Evolutionary conservation across 2,888 invertebrate genomes (phyloP).

Genomic region (Ichneumoninae sp.): DNA sequence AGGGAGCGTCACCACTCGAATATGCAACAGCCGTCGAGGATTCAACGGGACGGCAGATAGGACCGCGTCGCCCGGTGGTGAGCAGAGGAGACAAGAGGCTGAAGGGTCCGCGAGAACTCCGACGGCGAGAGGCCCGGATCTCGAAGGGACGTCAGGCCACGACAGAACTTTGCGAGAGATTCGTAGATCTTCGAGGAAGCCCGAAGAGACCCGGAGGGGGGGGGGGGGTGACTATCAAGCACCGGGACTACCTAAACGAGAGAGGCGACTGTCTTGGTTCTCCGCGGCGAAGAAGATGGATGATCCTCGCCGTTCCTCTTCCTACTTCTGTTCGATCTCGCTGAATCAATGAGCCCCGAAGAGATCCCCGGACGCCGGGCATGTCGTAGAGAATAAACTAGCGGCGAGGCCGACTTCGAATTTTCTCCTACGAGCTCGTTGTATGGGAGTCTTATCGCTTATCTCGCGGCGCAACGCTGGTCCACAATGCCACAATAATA

Average conservation of each 20-base stretch:
- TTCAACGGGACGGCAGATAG: background rate
- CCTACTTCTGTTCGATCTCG: constrained; percentile 22
- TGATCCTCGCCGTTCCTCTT: constrained; percentile 51
- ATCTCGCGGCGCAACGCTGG: constrained; percentile 45
- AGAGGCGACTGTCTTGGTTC: constrained; percentile 32
- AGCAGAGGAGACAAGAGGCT: constrained; percentile 40
- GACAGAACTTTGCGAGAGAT: constrained; percentile 54
- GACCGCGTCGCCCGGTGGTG: background rate
- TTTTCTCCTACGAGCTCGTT: background rate
- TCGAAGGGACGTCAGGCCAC: constrained; percentile 48
- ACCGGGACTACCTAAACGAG: constrained; percentile 13
- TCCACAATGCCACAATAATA: constrained; percentile 55
- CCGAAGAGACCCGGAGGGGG: background rate
- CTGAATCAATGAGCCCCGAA: constrained; percentile 8
- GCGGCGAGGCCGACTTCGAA: background rate
- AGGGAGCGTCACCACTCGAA: constrained; percentile 8
- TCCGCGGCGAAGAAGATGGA: constrained; percentile 52
- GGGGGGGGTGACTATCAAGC: constrained; percentile 9
- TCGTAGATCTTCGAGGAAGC: constrained; percentile 54
- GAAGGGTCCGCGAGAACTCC: constrained; percentile 53
- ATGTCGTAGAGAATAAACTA: background rate
- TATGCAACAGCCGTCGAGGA: constrained; percentile 26
- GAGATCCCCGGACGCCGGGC: constrained; percentile 24
- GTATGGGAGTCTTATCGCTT: constrained; percentile 59
- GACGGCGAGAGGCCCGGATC: constrained; percentile 45